Percentiles rank a stretch among this genome's conserved stretches.
Evolutionary conservation across 2,113 vertebrate genomes (phyloP).

Genomic region (Aegotheles bennettii): DNA sequence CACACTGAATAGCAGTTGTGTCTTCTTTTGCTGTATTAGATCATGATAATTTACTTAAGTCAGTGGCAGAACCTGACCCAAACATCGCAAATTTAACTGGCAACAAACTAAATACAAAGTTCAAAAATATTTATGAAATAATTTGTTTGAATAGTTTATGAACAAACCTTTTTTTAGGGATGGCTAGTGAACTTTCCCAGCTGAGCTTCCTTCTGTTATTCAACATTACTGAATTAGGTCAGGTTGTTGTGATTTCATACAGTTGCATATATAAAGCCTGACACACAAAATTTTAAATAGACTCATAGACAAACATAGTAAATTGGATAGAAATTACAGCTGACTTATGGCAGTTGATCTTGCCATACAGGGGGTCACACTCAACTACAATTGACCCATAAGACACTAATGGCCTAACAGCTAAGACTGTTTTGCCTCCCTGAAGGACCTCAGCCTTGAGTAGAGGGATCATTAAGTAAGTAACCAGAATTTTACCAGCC

Average conservation of each 20-base stretch:
- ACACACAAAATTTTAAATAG: neutral
- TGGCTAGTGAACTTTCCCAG: neutral
- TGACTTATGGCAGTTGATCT: neutral
- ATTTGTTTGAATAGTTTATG: neutral
- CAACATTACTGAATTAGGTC: neutral
- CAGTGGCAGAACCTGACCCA: neutral
- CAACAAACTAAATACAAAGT: neutral
- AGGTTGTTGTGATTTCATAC: neutral
- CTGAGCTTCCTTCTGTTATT: neutral
- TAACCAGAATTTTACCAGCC: neutral
- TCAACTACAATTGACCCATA: neutral
- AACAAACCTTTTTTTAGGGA: neutral
- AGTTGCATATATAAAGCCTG: neutral
- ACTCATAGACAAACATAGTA: neutral
- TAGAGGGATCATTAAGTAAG: neutral
- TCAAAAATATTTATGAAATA: neutral
- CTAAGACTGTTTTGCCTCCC: neutral
- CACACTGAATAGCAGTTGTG: neutral
- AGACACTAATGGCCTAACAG: neutral
- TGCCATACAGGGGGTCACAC: too few relatives aligned
- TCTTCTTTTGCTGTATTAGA: neutral
- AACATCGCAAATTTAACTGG: neutral
- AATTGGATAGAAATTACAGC: neutral
- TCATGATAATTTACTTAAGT: neutral
- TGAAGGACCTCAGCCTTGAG: neutral